These are phyloP conservation scores for Amaurobius ferox DNA, from an alignment of 2,888 invertebrate genomes.

Conservation along the genomic window DNA sequence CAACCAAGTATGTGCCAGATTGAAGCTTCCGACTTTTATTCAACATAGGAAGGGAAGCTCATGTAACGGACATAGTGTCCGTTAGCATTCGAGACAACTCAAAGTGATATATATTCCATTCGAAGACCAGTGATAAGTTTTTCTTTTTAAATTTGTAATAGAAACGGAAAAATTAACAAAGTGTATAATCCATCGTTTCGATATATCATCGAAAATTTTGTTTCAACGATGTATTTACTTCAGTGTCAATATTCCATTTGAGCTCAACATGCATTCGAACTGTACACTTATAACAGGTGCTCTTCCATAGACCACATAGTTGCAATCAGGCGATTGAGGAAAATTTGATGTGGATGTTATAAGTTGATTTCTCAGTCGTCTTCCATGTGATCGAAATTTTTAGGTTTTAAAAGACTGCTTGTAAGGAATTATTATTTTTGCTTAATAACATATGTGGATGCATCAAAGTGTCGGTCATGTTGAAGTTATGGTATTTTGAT, in stretches of 20 bases:
- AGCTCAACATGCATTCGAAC: constrained; percentile 72
- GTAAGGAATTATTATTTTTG: constrained; percentile 47
- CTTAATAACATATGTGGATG: constrained; percentile 30
- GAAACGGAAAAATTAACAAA: constrained; percentile 34
- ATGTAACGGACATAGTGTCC: constrained; percentile 12
- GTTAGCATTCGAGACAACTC: constrained; percentile 40
- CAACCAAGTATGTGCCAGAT: constrained; percentile 80
- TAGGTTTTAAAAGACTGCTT: constrained; percentile 49
- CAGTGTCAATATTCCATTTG: constrained; percentile 67
- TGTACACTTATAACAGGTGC: constrained; percentile 37
- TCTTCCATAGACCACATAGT: constrained; percentile 61
- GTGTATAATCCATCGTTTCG: constrained; percentile 37
- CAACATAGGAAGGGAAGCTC: constrained; percentile 1
- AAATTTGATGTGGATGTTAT: background rate
- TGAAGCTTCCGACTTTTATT: constrained; percentile 36
- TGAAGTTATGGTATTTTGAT: background rate
- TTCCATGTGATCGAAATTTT: constrained; percentile 46
- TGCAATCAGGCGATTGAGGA: constrained; percentile 50
- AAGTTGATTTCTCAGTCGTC: constrained; percentile 43
- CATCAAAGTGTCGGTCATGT: constrained; percentile 44
- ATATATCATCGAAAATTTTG: constrained; percentile 41
- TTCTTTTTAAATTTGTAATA: constrained; percentile 18
- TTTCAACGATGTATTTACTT: constrained; percentile 14
- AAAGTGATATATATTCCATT: constrained; percentile 70
- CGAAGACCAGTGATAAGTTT: constrained; percentile 49